Percentiles rank a stretch among this genome's conserved stretches.
phyloP scores from a whole-genome alignment of 2,113 vertebrate species.

The Lates calcarifer region DNA sequence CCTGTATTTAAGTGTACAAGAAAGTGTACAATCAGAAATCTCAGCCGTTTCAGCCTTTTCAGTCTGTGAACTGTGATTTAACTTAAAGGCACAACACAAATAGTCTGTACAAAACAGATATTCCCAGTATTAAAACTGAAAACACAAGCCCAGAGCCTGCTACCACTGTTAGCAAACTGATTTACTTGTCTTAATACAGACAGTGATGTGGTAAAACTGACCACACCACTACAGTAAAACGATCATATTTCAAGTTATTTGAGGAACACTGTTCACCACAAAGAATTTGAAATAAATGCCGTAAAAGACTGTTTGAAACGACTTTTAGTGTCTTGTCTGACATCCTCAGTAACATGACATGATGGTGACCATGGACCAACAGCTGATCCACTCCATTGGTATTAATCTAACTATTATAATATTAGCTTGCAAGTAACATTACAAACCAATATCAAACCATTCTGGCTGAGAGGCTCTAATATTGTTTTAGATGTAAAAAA shows the following conservation, averaged over 20 bases:
- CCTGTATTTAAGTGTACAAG: not conserved
- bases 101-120: not conserved
- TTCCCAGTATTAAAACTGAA: not conserved
- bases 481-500: no score
- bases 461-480: no score
- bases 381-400: not conserved
- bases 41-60: not conserved
- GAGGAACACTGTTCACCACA: no score
- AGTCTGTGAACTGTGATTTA: not conserved
- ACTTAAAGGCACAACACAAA: not conserved
- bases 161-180: not conserved
- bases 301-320: not conserved
- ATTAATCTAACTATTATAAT: not conserved
- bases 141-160: not conserved
- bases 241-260: not conserved
- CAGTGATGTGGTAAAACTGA: not conserved
- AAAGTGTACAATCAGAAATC: not conserved
- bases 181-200: not conserved
- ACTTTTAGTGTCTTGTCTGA: not conserved
- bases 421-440: no score
- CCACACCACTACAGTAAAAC: not conserved
- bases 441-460: not conserved
- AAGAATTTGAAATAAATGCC: not conserved
- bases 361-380: no score
- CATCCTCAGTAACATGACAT: not conserved